Base-by-base conservation (phyloP, 2,113 vertebrate species). In the Psilopsiagon aurifrons region DNA sequence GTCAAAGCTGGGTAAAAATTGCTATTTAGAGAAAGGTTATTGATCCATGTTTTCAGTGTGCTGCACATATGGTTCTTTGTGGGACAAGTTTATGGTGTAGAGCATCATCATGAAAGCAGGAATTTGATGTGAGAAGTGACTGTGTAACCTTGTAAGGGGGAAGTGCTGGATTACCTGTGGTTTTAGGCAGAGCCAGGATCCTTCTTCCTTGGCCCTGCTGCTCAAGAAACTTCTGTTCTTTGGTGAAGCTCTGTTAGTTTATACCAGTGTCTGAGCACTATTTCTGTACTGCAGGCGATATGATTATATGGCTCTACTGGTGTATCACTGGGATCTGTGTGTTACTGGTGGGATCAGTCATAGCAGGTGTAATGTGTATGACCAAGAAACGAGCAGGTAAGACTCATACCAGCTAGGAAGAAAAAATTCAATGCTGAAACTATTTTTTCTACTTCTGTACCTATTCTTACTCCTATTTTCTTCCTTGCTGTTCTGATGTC, bases 271-370 rank as follows among this genome's bases (percentile, higher is more conserved):
- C 49, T 73, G 68, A 92, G 18, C 1, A 8, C 15, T 63, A 27
- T 28, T 80, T 57, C 19, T 94, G 37, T 44, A 11, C 92, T 83
- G 13, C 97, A 98, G 98, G 81, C 47, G 89, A 73, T 18, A 46
- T 70, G n/a, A 90, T 98, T 31, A 96, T 98, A 44, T 98, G 97
- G 96, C 66, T 90, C 4, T 98, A 98, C 20, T 96, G 93, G 80
- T 85, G 97, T 41, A 83, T 98, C 96, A 98, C 96, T 6, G 90
- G 94, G 5, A 18, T 98, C 75, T 96, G 86, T 70, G 57, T 98
- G 67, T 89, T 98, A 39, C 90, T 98, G 86, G 97, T 98, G 90
- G 96, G 86, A 23, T 97, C 97, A 4, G 88, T 97, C 93, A 97
- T 98, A 57, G 64, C 97, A 91, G 86, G 90, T 52, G 71, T 81